Base-by-base conservation (phyloP, 2,113 vertebrate genomes). In the Bucco capensis region DNA sequence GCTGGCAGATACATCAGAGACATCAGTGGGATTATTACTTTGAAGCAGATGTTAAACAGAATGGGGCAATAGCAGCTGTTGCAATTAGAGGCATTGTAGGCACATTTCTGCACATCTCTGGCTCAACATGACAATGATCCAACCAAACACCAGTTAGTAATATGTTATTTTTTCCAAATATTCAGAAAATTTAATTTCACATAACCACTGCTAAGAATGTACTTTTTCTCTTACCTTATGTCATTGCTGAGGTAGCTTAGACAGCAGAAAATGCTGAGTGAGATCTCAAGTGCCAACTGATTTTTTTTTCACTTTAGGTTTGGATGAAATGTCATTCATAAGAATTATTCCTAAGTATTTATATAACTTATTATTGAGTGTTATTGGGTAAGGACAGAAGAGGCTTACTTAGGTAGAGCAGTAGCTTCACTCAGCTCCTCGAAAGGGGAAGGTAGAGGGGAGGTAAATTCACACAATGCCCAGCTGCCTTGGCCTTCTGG, bases 21-120 rank as follows among this genome's bases (percentile, higher is more conserved):
- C 86, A 0, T 95, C 89, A 77, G 91, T 86, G 56, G 61, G 57
- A 93, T 83, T 85, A 81, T 88, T 95, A 31, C 87, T 95, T 72
- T 91, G 73, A 93, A 96, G 54, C 95, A 97, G 95, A 95, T 97
- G 94, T 96, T 96, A 91, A 94, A 50, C 79, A 96, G 89, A 95
- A 93, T n/a, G 76, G 92, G 84, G 57, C 56, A 97, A 70, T 84
- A 93, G 77, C 72, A 92, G 58, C 78, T 92, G 85, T 46, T 89
- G 72, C 60, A 96, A 96, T 96, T 96, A 97, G 60, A 67, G 23
- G 60, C 40, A 88, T 90, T 91, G 89, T 90, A 93, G 86, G 67
- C 64, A 83, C 79, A 94, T 82, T 64, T 92, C 67, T 83, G 46
- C 50, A 54, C 76, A 30, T 88, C 73, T 84, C 91, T 94, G 80